A percentile compares a stretch with the other conserved stretches of the same genome.
These are phyloP conservation scores for Manis crassicaudata DNA, from an alignment of 2,797 vertebrate genomes.

Conservation along the genomic window DNA sequence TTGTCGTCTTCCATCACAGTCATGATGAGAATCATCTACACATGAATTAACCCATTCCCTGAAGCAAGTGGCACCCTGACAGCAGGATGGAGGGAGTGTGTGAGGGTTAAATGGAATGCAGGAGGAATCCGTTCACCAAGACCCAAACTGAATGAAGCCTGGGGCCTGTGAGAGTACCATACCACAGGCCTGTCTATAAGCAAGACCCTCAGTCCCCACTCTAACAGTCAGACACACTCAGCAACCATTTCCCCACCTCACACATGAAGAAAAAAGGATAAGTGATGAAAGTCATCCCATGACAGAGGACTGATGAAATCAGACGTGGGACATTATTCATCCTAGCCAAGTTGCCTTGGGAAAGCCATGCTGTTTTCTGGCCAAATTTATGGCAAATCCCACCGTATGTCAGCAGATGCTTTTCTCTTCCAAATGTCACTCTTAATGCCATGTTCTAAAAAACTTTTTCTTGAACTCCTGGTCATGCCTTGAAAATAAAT, in stretches of 20 bases:
- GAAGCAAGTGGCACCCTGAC: not conserved
- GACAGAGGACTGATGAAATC: not conserved
- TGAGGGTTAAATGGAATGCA: not conserved
- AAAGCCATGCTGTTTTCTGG: not conserved
- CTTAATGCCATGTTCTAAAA: not conserved
- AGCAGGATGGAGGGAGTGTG: not conserved
- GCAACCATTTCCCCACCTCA: not conserved
- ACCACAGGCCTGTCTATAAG: not conserved
- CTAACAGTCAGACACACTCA: not conserved
- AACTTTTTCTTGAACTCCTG: not conserved
- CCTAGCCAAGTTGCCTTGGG: not conserved
- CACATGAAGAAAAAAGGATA: not conserved
- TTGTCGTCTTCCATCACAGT: not conserved
- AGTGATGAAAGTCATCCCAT: not conserved
- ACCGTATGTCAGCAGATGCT: not conserved
- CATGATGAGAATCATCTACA: not conserved
- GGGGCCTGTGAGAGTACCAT: not conserved
- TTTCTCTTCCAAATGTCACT: not conserved
- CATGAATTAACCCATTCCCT: not conserved
- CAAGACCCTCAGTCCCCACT: not conserved
- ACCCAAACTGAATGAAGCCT: not conserved
- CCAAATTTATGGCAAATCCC: not conserved
- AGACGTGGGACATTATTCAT: not conserved
- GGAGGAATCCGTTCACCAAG: not conserved
- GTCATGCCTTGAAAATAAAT: not conserved